phyloP scores from a whole-genome alignment of 2,888 invertebrate species.

The Ophion slaviceki region DNA sequence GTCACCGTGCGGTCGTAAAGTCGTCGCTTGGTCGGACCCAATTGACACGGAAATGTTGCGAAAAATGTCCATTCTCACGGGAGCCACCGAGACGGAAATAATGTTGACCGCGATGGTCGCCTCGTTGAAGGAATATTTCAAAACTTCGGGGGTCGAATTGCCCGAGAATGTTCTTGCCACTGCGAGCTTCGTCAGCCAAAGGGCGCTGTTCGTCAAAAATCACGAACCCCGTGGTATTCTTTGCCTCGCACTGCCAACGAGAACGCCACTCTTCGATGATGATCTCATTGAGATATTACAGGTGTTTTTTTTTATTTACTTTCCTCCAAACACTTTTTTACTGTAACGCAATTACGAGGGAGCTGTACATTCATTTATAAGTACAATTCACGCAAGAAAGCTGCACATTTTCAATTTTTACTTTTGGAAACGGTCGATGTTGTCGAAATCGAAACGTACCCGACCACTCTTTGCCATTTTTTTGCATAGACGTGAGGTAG shows the following conservation, averaged over 20 bases:
- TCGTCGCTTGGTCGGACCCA: conserved; percentile 89
- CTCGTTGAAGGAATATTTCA: conserved; percentile 87
- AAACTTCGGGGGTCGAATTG: conserved; percentile 84
- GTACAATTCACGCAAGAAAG: no score
- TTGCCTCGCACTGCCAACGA: conserved; percentile 87
- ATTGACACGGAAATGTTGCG: conserved; percentile 86
- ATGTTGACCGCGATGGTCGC: conserved; percentile 87
- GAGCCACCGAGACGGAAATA: conserved; percentile 87
- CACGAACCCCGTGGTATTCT: conserved; percentile 86
- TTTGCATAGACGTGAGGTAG: no score
- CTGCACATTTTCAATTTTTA: no score
- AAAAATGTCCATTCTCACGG: conserved; percentile 86
- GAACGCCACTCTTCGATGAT: conserved; percentile 79
- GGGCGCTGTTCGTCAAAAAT: conserved; percentile 85
- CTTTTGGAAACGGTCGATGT: no score
- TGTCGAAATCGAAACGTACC: no score
- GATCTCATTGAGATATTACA: conserved; percentile 81
- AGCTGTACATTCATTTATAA: no score
- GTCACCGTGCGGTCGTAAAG: conserved; percentile 89
- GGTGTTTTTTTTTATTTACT: conserved; percentile 65
- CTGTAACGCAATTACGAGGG: no score
- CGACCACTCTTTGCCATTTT: no score
- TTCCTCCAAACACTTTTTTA: no score
- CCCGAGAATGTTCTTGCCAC: conserved; percentile 87
- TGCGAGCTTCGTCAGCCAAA: conserved; percentile 86